These are phyloP conservation scores for Numida meleagris DNA, from an alignment of 2,113 vertebrate species.

Conservation along the genomic window DNA sequence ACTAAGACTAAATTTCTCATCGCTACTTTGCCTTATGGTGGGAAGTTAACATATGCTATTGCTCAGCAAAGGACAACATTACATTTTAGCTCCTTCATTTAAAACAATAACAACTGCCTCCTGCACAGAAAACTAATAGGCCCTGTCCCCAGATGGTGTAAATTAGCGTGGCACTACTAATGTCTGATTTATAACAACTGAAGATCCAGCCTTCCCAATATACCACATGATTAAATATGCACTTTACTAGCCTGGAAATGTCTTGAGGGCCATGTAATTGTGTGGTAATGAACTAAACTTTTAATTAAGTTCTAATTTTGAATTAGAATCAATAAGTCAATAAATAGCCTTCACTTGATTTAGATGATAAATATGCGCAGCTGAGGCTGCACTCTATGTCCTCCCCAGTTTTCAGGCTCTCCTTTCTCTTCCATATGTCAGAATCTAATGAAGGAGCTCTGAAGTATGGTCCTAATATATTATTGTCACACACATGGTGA, in stretches of 20 bases:
- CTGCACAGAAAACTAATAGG: conserved; percentile 54
- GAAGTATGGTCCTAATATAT: conserved; percentile 54
- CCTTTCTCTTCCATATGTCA: conserved; percentile 56
- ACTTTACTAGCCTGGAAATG: conserved; percentile 51
- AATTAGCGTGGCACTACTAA: conserved; percentile 53
- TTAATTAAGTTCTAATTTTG: conserved; percentile 71
- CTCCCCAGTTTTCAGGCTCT: conserved; percentile 36
- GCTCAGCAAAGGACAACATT: conserved; percentile 53
- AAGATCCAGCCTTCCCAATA: conserved; percentile 41
- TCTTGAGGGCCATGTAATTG: conserved; percentile 67
- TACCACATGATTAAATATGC: conserved; percentile 58
- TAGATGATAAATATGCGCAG: conserved; percentile 63
- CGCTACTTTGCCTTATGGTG: conserved; percentile 9
- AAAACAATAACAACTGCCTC: conserved; percentile 53
- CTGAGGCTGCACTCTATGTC: conserved; percentile 52
- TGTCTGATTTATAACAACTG: conserved; percentile 61
- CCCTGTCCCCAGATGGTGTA: conserved; percentile 54
- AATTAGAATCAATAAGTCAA: conserved; percentile 74
- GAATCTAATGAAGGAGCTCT: conserved; percentile 60
- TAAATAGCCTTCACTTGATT: conserved; percentile 68
- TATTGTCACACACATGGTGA: conserved; percentile 49
- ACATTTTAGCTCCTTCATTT: conserved; percentile 8
- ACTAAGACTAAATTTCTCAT: not conserved
- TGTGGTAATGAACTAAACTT: conserved; percentile 69
- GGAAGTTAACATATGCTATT: conserved; percentile 12